Base-by-base conservation (phyloP, 1,140 invertebrate genomes). In the Planococcus citri region DNA sequence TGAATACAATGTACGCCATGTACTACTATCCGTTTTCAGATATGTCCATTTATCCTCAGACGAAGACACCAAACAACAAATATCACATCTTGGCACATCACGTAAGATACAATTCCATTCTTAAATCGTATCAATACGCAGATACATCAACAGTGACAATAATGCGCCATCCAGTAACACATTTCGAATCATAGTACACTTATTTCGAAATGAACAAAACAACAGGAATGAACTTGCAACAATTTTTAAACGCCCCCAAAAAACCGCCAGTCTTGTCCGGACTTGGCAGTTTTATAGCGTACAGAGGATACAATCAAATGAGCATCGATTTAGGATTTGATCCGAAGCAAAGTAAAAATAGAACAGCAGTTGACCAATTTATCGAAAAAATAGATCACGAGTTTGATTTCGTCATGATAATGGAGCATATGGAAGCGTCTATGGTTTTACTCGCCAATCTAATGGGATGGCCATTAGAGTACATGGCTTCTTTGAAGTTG, bases 401-500 rank as follows among this genome's bases (percentile, higher is more conserved):
- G 22, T 83, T 84, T 73, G 76, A 80, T 70, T 73, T 84, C 6
- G 78, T 84, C 21, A 77, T 84, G 77, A 78, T 84, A 22, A 75
- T 79, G 1, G 82, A 84, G 72, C 76, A 79, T 72, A 80, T 83
- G 74, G 81, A 83, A 69, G 80, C 82, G 72, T 83, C 82, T 1
- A 72, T 84, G 17, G 76, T 84, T 51, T 74, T 84, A 9, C 74
- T 84, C 33, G n/a, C n/a, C n/a, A n/a, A n/a, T n/a, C n/a, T n/a
- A n/a, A n/a, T n/a, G n/a, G n/a, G n/a, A n/a, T n/a, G 82, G 82
- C 74, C 77, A 21, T 70, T 79, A 6, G 76, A 79, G 38, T 78
- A 82, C 71, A 74, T 84, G 4, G 71, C 80, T 77, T 69, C 72
- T 81, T 21, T 75, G 71, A 33, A 38, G 79, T 1, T 81, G 80